Evolutionary conservation across 2,888 invertebrate species (phyloP).

Genomic region (Opisthograptis luteolata): DNA sequence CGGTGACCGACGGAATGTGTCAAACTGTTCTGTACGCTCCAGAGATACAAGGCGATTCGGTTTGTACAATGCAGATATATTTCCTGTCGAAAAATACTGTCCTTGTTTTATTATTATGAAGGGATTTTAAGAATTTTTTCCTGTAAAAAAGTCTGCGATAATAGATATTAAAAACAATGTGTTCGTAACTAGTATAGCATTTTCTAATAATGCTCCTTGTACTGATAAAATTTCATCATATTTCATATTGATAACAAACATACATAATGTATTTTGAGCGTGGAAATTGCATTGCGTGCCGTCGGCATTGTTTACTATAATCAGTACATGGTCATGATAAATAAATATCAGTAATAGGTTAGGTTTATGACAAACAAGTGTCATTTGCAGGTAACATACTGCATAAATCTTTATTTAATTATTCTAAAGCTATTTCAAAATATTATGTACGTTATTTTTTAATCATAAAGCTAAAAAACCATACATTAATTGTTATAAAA

Average conservation of each 20-base stretch:
- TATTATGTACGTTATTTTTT: no score
- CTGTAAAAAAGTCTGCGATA: no score
- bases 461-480: no score
- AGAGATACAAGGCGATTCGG: conserved; percentile 45
- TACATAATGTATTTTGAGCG: no score
- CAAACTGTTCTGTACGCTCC: conserved; percentile 39
- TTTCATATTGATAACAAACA: no score
- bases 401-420: no score
- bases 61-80: conserved; percentile 44
- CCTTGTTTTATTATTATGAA: not conserved
- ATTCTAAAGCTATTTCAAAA: no score
- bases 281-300: conserved; percentile 15
- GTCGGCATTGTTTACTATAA: conserved; percentile 22
- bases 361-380: not conserved
- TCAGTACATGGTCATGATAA: conserved; percentile 13
- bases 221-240: not conserved
- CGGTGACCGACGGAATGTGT: conserved; percentile 40
- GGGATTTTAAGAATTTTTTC: not conserved
- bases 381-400: no score
- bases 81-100: conserved; percentile 11
- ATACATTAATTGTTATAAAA: no score
- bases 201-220: not conserved
- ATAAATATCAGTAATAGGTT: conserved; percentile 1
- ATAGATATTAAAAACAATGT: no score
- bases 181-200: not conserved